phyloP scores from a whole-genome alignment of 2,113 vertebrate species.

The Aythya baeri region DNA sequence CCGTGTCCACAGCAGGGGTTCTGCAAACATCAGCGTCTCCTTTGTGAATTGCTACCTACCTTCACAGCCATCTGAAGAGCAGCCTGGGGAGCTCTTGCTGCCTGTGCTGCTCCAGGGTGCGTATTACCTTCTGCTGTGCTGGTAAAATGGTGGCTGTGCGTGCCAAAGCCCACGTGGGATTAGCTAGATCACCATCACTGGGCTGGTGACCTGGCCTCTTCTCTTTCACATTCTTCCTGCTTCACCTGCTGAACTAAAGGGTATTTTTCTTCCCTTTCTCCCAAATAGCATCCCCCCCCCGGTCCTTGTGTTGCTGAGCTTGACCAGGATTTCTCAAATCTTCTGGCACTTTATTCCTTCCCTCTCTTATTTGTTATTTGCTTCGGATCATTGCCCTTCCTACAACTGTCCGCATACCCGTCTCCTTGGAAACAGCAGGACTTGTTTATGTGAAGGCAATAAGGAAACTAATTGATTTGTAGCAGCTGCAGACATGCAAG shows the following conservation, averaged over 20 bases:
- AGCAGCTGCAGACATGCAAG: neutral
- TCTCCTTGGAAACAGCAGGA: conserved; percentile 42
- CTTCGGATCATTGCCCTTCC: neutral
- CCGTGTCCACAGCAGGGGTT: neutral
- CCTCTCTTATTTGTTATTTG: neutral
- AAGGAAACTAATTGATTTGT: neutral
- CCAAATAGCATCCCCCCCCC: neutral
- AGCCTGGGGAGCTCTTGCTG: neutral
- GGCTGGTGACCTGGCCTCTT: neutral
- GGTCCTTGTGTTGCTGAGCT: neutral
- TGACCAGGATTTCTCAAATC: neutral
- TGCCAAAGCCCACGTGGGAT: neutral
- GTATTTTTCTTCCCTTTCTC: neutral
- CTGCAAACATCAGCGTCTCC: neutral
- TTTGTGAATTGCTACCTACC: neutral
- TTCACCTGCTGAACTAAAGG: neutral
- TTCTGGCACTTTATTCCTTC: conserved; percentile 15
- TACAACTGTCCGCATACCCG: neutral
- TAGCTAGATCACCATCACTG: neutral
- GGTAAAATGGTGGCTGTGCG: neutral
- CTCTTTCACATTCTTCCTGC: neutral
- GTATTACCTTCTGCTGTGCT: neutral
- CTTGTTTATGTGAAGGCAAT: conserved; percentile 33
- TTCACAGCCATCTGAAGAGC: neutral
- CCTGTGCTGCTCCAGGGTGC: neutral